phyloP scores from a whole-genome alignment of 2,797 vertebrate species.

The Cyclopterus lumpus region DNA sequence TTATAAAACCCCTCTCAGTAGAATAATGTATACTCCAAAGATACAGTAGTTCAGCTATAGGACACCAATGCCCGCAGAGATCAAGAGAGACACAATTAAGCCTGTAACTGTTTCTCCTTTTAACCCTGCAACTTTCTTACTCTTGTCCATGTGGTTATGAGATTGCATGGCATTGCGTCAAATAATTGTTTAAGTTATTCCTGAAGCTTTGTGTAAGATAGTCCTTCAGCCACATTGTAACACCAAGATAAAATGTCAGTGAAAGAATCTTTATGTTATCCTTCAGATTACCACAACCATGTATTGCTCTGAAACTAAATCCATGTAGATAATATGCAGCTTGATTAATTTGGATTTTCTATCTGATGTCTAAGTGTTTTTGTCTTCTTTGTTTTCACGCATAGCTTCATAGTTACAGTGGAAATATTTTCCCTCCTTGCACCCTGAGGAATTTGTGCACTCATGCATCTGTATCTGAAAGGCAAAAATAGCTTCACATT shows the following conservation, averaged over 20 bases:
- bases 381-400: conserved; percentile 25
- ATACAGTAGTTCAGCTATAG: conserved; percentile 10
- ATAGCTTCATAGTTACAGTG: conserved; percentile 29
- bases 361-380: conserved; percentile 21
- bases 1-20: background rate
- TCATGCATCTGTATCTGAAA: conserved; percentile 59
- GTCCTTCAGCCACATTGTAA: background rate
- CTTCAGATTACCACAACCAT: background rate
- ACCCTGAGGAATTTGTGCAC: conserved; percentile 59
- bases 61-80: conserved; percentile 10
- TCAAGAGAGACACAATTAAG: background rate
- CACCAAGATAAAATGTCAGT: conserved; percentile 14
- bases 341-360: conserved; percentile 26
- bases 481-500: conserved; percentile 70
- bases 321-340: background rate
- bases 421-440: conserved; percentile 52
- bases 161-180: conserved; percentile 29
- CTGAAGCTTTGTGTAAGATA: conserved; percentile 15
- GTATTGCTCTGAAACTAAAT: conserved; percentile 20
- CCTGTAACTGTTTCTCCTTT: conserved; percentile 10
- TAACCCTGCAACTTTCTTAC: conserved; percentile 21
- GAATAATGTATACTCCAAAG: conserved; percentile 15
- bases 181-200: conserved; percentile 21
- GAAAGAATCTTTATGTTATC: conserved; percentile 17
- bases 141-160: conserved; percentile 9